Evolutionary conservation across 1,140 invertebrate species (phyloP), one percentile per base, ranked within the genome.

Genomic region (Metaphire vulgaris): DNA sequence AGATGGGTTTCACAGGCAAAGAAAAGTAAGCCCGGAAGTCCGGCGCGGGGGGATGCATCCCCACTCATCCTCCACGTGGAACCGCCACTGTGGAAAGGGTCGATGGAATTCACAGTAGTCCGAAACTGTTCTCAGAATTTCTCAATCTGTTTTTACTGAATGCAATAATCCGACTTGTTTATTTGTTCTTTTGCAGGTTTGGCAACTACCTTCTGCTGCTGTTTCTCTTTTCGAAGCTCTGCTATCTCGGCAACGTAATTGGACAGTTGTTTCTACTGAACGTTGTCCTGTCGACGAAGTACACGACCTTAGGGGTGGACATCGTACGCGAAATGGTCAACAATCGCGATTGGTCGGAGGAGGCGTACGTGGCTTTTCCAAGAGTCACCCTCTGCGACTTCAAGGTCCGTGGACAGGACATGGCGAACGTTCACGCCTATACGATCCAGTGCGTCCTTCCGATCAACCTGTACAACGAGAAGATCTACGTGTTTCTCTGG

Each of bases 371-470:
- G 1, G 65, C 82, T 31, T 88, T 88, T 79, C 88, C 88, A 1
- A 78, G 87, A 32, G 86, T 88, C n/a, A 88, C 87, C 28, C 82
- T 88, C 79, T 87, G 87, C 74, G 84, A 85, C 75, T 86, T 85
- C 74, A 80, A 83, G 73, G 84, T 85, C 32, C 81, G 84, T 31
- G 83, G 82, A 21, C 74, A 88, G 1, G 69, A 71, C n/a, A 32
- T 77, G 16, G 84, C 82, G 16, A 84, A 83, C 84, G 79, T 86
- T 12, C 84, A 87, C 65, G 72, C 83, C 26, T 75, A 81, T 34
- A 80, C n/a, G n/a, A n/a, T n/a, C n/a, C n/a, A n/a, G n/a, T n/a
- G n/a, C n/a, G n/a, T n/a, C n/a, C n/a, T n/a, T n/a, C n/a, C n/a
- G n/a, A n/a, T n/a, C n/a, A n/a, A n/a, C n/a, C n/a, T n/a, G n/a